These are phyloP conservation scores for Crematogaster levior DNA, from an alignment of 2,888 invertebrate genomes.

Conservation along the genomic window DNA sequence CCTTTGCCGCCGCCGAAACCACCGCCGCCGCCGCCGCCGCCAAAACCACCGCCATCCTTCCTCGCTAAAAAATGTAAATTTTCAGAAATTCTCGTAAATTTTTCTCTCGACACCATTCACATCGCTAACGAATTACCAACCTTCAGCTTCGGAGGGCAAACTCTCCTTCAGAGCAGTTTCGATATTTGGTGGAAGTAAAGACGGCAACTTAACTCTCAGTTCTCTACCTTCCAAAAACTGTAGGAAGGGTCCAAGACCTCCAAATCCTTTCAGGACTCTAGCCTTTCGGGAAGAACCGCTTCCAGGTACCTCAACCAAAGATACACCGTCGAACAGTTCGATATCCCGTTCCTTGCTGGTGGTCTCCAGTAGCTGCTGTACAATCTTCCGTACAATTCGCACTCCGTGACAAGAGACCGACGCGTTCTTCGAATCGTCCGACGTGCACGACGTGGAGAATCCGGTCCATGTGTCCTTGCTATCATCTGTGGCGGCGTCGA, in stretches of 20 bases:
- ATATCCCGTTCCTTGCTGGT: slow-evolving; percentile 86
- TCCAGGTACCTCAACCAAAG: slow-evolving; percentile 87
- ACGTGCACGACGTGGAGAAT: slow-evolving; percentile 72
- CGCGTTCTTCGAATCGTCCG: slow-evolving; percentile 78
- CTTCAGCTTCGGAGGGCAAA: slow-evolving; percentile 86
- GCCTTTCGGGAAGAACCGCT: slow-evolving; percentile 85
- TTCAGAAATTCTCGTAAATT: neutral
- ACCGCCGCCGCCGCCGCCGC: slow-evolving; percentile 37
- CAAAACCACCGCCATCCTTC: neutral
- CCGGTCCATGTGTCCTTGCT: slow-evolving; percentile 73
- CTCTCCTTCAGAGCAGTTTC: slow-evolving; percentile 88
- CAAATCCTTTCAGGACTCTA: slow-evolving; percentile 82
- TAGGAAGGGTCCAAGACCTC: slow-evolving; percentile 88
- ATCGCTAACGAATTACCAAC: slow-evolving; percentile 74
- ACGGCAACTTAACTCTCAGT: slow-evolving; percentile 90
- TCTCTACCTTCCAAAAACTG: slow-evolving; percentile 91
- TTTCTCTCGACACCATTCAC: neutral
- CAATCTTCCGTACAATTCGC: slow-evolving; percentile 86
- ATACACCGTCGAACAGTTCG: slow-evolving; percentile 89
- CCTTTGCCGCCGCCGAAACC: slow-evolving; percentile 84
- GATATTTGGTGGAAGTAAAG: slow-evolving; percentile 89
- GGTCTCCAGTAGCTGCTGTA: slow-evolving; percentile 87
- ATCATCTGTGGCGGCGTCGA: slow-evolving; percentile 43
- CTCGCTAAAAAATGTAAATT: slow-evolving; percentile 35
- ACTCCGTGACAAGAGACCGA: slow-evolving; percentile 86